Percentiles rank a stretch among this genome's conserved stretches.
Evolutionary conservation across 2,113 vertebrate species (phyloP).

Genomic region (Pseudonaja textilis): DNA sequence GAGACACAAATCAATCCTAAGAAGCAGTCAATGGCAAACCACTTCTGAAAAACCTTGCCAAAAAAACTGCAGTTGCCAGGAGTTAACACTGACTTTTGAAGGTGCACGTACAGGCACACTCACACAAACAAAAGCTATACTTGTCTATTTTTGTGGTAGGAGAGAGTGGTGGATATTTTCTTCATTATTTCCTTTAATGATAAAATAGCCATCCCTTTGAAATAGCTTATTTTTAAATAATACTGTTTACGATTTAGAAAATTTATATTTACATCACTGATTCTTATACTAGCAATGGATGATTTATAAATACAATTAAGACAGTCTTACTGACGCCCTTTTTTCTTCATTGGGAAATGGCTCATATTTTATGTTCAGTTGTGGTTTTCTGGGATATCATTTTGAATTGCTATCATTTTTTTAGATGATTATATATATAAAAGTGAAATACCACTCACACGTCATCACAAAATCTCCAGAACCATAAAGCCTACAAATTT

Average conservation of each 20-base stretch:
- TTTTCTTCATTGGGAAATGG: not conserved
- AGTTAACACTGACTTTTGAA: not conserved
- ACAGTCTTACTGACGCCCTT: not conserved
- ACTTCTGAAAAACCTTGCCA: not conserved
- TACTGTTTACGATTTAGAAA: not conserved
- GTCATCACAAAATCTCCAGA: too few species aligned
- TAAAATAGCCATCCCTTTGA: not conserved
- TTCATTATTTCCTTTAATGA: not conserved
- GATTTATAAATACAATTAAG: not conserved
- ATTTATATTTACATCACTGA: not conserved
- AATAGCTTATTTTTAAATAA: not conserved
- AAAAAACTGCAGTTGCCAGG: not conserved
- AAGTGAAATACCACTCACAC: too few species aligned
- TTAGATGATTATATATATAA: not conserved
- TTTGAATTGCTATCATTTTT: not conserved
- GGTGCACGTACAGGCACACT: not conserved
- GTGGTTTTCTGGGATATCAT: not conserved
- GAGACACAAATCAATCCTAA: not conserved
- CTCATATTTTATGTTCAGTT: not conserved
- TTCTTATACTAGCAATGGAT: not conserved
- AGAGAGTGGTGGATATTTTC: not conserved
- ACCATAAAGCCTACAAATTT: too few species aligned
- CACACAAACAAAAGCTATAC: not conserved
- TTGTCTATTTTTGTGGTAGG: not conserved
- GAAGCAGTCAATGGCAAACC: not conserved